Conservation (phyloP, 2,888 invertebrate genomes). For the Homarus gammarus region DNA sequence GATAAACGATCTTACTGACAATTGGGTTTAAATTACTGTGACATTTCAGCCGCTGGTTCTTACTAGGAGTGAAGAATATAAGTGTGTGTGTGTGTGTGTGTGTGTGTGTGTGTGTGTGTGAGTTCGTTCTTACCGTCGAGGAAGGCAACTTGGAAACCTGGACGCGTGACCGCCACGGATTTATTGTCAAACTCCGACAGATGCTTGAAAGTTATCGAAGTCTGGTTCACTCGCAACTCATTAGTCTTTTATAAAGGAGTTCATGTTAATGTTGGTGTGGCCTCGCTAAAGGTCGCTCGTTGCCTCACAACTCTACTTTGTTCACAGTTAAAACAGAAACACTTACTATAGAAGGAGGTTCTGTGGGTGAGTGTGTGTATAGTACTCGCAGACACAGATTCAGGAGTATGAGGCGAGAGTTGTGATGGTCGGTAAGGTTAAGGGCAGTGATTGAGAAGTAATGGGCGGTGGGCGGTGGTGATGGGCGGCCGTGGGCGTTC, state of each 20-base stretch:
- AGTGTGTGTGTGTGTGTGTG: too few relatives aligned
- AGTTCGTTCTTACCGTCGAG: not conserved
- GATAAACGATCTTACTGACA: too few relatives aligned
- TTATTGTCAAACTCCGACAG: conserved; percentile 39
- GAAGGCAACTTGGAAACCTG: not conserved
- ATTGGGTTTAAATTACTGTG: too few relatives aligned
- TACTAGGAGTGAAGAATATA: too few relatives aligned
- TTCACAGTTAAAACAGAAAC: too few relatives aligned
- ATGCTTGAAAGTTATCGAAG: conserved; percentile 20
- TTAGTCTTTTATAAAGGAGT: conserved; percentile 27
- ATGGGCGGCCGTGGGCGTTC: not conserved
- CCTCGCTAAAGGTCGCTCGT: conserved; percentile 5
- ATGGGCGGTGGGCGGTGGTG: not conserved
- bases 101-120: too few relatives aligned
- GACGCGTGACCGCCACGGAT: conserved; percentile 26
- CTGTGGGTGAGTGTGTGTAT: too few relatives aligned
- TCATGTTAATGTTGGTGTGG: conserved; percentile 8
- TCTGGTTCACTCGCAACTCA: conserved; percentile 31
- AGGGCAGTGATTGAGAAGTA: not conserved
- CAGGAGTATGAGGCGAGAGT: too few relatives aligned
- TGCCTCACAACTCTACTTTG: too few relatives aligned
- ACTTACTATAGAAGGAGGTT: too few relatives aligned
- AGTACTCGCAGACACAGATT: too few relatives aligned
- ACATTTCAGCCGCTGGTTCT: too few relatives aligned
- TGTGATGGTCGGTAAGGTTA: not conserved